These are phyloP conservation scores for Benitochromis conjunctus DNA, from an alignment of 2,113 vertebrate species.

Conservation along the genomic window DNA sequence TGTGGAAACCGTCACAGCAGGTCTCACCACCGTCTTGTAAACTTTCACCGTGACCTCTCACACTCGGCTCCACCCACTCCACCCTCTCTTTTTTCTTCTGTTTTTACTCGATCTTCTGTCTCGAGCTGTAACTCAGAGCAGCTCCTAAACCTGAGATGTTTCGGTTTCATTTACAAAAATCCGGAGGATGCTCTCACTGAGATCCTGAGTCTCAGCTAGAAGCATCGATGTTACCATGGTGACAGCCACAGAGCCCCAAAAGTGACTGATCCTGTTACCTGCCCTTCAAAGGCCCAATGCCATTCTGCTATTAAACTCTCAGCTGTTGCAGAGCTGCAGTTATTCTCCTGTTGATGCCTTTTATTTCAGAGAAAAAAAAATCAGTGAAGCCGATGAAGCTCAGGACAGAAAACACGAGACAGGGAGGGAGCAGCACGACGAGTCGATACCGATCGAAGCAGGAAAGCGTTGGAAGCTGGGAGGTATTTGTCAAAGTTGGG, in stretches of 20 bases:
- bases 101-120: neutral
- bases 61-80: neutral
- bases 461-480: neutral
- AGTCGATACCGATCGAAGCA: neutral
- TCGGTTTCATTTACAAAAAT: neutral
- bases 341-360: neutral
- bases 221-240: neutral
- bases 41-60: no score
- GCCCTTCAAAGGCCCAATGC: rapidly evolving
- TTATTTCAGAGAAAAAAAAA: neutral
- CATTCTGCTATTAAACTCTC: neutral
- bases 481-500: neutral
- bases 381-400: rapidly evolving
- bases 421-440: neutral
- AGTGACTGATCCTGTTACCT: neutral
- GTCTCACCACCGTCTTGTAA: neutral
- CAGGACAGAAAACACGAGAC: neutral
- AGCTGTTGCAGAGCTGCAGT: neutral
- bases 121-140: neutral
- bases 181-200: neutral
- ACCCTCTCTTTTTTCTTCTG: neutral
- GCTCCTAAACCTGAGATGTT: neutral
- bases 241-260: neutral
- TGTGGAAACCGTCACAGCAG: neutral
- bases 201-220: neutral